These are phyloP conservation scores for Benthochromis sp. DNA, from an alignment of 2,113 vertebrate species.

Conservation along the genomic window DNA sequence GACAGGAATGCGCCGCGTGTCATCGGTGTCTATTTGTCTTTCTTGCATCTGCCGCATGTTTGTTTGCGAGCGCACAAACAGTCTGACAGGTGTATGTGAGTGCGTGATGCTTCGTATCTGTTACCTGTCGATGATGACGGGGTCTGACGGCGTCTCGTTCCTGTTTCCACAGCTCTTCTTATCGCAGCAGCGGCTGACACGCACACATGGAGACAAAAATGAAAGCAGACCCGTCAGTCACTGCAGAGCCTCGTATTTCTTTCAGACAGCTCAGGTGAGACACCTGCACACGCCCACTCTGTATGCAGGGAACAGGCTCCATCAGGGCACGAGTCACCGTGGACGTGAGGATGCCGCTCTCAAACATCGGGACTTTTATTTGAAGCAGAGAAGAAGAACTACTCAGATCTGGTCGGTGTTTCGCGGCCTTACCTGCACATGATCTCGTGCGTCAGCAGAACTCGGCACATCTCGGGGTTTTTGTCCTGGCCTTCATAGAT, in stretches of 20 bases:
- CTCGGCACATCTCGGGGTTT: constrained; percentile 62
- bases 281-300: neutral
- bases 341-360: neutral
- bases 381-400: neutral
- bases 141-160: constrained; percentile 57
- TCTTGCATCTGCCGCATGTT: neutral
- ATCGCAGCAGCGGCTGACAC: constrained; percentile 49
- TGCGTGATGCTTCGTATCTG: neutral
- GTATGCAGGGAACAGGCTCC: neutral
- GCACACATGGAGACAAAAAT: neutral
- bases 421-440: constrained; percentile 55
- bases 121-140: constrained; percentile 52
- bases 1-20: neutral
- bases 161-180: constrained; percentile 60
- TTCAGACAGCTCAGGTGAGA: neutral
- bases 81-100: neutral
- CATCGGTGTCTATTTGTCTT: neutral
- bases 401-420: neutral
- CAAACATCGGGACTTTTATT: neutral
- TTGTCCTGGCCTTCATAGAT: constrained; percentile 62
- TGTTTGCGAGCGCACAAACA: neutral
- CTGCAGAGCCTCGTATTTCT: neutral
- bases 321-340: neutral
- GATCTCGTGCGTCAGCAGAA: constrained; percentile 60
- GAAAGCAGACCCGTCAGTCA: neutral